A percentile compares a stretch with the other conserved stretches of the same genome.
phyloP scores from a whole-genome alignment of 2,888 invertebrate species.

The Lomographa bimaculata region DNA sequence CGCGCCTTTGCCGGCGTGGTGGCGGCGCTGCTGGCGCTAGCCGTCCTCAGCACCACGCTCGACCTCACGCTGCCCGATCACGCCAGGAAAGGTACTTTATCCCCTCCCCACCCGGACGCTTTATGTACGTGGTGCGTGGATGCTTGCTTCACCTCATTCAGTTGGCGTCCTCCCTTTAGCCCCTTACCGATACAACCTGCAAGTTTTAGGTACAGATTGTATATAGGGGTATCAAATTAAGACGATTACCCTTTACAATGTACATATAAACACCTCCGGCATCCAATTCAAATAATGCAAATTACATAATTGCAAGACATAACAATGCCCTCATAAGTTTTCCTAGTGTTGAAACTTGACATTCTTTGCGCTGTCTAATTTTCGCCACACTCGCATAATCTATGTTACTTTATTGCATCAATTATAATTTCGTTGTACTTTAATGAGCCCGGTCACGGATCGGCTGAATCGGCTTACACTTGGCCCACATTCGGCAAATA shows the following conservation, averaged over 20 bases:
- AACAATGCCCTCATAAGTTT: background rate
- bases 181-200: no score
- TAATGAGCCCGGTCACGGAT: constrained; percentile 2
- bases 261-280: no score
- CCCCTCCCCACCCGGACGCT: no score
- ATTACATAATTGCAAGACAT: no score
- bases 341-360: constrained; percentile 4
- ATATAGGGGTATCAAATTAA: no score
- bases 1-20: constrained; percentile 52
- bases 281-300: no score
- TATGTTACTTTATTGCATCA: constrained; percentile 5
- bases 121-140: no score
- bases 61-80: constrained; percentile 60
- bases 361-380: constrained; percentile 3
- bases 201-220: no score
- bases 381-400: constrained; percentile 11
- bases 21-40: constrained; percentile 57
- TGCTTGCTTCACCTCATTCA: no score
- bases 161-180: no score
- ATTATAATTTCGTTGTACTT: constrained; percentile 1
- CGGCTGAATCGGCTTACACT: constrained; percentile 1
- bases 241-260: no score
- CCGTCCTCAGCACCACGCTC: constrained; percentile 57
- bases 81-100: constrained; percentile 58
- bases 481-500: background rate